Evolutionary conservation across 2,113 vertebrate species (phyloP).

Genomic region (Beaufortia kweichowensis): DNA sequence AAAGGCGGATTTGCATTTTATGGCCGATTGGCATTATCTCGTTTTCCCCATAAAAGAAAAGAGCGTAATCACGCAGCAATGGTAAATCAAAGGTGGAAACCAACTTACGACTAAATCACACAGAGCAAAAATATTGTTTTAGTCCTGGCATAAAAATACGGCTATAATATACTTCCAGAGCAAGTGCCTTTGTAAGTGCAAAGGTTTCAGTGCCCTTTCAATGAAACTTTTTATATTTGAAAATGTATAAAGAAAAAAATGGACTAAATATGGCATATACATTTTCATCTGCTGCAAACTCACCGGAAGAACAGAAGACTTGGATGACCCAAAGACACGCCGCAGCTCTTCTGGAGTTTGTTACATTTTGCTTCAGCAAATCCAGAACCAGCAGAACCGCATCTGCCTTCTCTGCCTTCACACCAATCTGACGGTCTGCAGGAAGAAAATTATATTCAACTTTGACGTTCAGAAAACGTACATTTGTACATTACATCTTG

Average conservation of each 20-base stretch:
- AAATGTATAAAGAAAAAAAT: neutral
- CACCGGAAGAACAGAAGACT: slow-evolving; percentile 82
- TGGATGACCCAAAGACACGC: slow-evolving; percentile 85
- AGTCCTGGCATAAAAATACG: no score
- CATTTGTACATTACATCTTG: neutral
- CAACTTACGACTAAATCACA: neutral
- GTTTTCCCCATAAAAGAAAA: neutral
- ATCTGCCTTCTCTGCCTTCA: slow-evolving; percentile 83
- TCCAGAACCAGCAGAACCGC: slow-evolving; percentile 80
- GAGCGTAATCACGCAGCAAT: neutral
- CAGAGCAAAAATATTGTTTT: neutral
- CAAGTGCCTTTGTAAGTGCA: neutral
- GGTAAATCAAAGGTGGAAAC: slow-evolving; percentile 10
- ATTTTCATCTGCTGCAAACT: slow-evolving; percentile 19
- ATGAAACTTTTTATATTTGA: neutral
- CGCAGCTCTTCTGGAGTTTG: slow-evolving; percentile 70
- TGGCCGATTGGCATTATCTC: neutral
- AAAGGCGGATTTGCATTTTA: slow-evolving; percentile 21
- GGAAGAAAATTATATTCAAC: slow-evolving; percentile 14
- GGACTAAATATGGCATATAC: no score
- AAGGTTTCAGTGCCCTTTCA: slow-evolving; percentile 1
- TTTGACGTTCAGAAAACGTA: slow-evolving; percentile 9
- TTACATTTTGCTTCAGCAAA: slow-evolving; percentile 77
- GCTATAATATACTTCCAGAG: neutral
- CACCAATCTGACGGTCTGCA: slow-evolving; percentile 83